These are phyloP conservation scores for Rhagonycha fulva DNA, from an alignment of 2,888 invertebrate species.

Conservation along the genomic window DNA sequence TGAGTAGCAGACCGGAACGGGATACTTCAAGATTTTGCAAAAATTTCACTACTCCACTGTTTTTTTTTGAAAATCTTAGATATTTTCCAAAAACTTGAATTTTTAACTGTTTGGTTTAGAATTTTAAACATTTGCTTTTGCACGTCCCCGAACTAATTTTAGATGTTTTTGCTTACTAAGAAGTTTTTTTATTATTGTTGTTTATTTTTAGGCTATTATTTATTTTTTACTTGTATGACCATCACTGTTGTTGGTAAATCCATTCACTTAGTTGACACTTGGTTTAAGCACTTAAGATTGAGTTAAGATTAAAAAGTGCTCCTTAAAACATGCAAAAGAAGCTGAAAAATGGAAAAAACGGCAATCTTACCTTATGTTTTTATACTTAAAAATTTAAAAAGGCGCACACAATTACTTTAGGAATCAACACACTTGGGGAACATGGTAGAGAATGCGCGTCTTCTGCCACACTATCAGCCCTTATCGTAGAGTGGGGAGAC, in stretches of 20 bases:
- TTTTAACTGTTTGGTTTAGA: background rate
- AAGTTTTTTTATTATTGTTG: constrained; percentile 7
- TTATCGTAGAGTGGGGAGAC: constrained; percentile 56
- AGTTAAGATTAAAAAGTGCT: background rate
- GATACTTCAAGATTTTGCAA: constrained; percentile 6
- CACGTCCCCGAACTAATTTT: background rate
- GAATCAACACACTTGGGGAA: constrained; percentile 58
- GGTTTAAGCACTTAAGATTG: background rate
- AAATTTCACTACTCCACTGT: constrained; percentile 3
- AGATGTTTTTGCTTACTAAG: background rate
- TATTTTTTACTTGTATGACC: background rate
- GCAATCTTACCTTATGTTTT: constrained; percentile 49
- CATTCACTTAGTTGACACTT: background rate
- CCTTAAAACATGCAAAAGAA: constrained; percentile 7
- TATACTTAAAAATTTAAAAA: constrained; percentile 53
- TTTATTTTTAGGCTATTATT: constrained; percentile 14
- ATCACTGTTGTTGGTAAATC: constrained; percentile 1
- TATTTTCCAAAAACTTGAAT: background rate
- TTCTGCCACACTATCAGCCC: constrained; percentile 57
- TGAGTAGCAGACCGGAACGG: constrained; percentile 16
- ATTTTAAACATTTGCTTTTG: background rate
- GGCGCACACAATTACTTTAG: constrained; percentile 55
- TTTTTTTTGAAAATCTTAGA: background rate
- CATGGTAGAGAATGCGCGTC: constrained; percentile 58
- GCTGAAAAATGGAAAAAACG: constrained; percentile 13